Evolutionary conservation across 2,797 vertebrate genomes (phyloP).

Genomic region (Carduelis carduelis): DNA sequence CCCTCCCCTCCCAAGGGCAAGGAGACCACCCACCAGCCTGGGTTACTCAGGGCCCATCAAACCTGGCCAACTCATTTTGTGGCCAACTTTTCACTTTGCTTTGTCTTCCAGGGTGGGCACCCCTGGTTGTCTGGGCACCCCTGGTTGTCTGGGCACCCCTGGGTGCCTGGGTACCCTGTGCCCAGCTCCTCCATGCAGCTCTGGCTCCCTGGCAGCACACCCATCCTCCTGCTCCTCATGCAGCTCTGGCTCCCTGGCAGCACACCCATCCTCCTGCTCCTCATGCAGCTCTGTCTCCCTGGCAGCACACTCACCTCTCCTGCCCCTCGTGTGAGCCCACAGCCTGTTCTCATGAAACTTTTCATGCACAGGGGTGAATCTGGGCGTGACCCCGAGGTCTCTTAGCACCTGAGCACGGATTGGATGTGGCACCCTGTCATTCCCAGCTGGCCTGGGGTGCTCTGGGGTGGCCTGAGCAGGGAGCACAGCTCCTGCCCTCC

Average conservation of each 20-base stretch:
- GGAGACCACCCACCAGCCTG: not conserved
- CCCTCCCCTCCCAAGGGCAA: rapidly evolving
- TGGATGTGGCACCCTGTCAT: not conserved
- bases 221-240: rapidly evolving
- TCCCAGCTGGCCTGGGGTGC: not conserved
- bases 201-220: not conserved
- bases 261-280: no score
- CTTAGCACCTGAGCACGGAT: not conserved
- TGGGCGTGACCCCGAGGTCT: rapidly evolving
- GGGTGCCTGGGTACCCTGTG: no score
- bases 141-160: no score
- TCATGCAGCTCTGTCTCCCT: rapidly evolving
- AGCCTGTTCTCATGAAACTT: not conserved
- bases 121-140: no score
- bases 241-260: not conserved
- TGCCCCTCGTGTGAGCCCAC: rapidly evolving
- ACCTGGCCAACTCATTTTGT: not conserved
- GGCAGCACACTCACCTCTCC: rapidly evolving
- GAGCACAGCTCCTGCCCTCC: not conserved
- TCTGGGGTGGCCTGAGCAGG: not conserved
- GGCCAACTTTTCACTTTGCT: not conserved
- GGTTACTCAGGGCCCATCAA: not conserved
- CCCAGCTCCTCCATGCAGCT: rapidly evolving
- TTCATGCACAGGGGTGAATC: not conserved
- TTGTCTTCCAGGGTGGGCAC: not conserved